Percentiles rank a stretch among this genome's conserved stretches.
These are phyloP conservation scores for Polydesmus complanatus DNA, from an alignment of 2,888 invertebrate species.

Conservation along the genomic window DNA sequence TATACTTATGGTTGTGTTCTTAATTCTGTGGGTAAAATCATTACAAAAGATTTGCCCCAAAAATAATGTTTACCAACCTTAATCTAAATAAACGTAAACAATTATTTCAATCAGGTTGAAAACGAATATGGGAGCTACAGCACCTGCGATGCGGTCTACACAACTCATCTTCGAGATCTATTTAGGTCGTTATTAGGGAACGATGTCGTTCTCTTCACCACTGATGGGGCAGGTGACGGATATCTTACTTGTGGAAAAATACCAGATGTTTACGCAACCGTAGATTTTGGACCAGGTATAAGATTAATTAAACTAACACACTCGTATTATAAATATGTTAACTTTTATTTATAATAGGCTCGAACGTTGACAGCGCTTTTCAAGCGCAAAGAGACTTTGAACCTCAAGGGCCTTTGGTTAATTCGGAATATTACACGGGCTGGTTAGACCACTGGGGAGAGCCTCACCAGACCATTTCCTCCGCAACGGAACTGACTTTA, in stretches of 20 bases:
- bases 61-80: background rate
- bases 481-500: constrained; percentile 39
- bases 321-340: background rate
- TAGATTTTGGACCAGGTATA: constrained; percentile 54
- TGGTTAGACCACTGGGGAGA: constrained; percentile 85
- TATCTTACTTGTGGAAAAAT: constrained; percentile 53
- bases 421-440: constrained; percentile 82
- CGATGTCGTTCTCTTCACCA: constrained; percentile 65
- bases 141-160: constrained; percentile 56
- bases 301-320: background rate
- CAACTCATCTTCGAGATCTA: constrained; percentile 49
- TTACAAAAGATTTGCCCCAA: too few relatives aligned
- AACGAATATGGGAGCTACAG: constrained; percentile 83
- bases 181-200: constrained; percentile 43
- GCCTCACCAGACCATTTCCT: constrained; percentile 30
- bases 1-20: too few relatives aligned
- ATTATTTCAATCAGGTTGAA: constrained; percentile 46
- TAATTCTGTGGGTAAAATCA: too few relatives aligned
- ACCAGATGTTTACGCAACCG: constrained; percentile 45
- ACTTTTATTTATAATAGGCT: constrained; percentile 16
- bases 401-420: constrained; percentile 62
- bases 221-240: constrained; percentile 50
- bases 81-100: background rate
- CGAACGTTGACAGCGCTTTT: constrained; percentile 23
- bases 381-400: constrained; percentile 34